Evolutionary conservation across 2,888 invertebrate genomes (phyloP), one percentile per base, ranked within the genome.

Genomic region (Tetramorium bicarinatum): DNA sequence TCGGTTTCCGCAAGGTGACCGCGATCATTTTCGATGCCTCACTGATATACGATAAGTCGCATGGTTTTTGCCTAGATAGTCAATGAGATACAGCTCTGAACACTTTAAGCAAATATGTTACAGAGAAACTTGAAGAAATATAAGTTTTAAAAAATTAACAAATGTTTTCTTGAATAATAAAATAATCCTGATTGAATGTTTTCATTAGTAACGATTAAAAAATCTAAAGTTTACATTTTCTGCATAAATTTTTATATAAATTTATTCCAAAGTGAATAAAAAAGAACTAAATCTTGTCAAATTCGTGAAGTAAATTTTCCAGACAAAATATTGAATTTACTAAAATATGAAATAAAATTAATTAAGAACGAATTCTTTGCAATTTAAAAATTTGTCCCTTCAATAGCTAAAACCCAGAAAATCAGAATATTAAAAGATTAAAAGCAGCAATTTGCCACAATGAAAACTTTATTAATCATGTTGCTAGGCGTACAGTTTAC

Each of bases 401-500:
- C n/a, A 2, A 18, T 18, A 44, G 44, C 13, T 44, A 44, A 11
- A 44, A 47, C 11, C 15, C 3, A 52, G 4, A 38, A 54, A 52
- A 52, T 52, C 9, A 3, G 18, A 4, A 9, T 52, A 9, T 71
- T 7, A 29, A 69, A 69, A 29, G 38, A 18, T 21, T 25, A 7
- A 41, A 44, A 8, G 2, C 3, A 62, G 34, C 38, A 38, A 49
- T 62, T 21, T 49, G 29, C 9, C 0, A 75, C 15, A 75, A 38
- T 38, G 18, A 38, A 8, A 64, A 49, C 21, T 38, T 49, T 11
- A 47, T 11, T 76, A 54, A 66, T 64, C 34, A 41, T n/a, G 11
- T 54, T 52, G 21, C 3, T 25, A 2, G 13, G 7, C 38, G 0
- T 62, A 85, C 87, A 86, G 84, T 87, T 89, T 89, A 90, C 72